Evolutionary conservation across 2,113 vertebrate genomes (phyloP), one percentile per base, ranked within the genome.

Genomic region (Serinus canaria): DNA sequence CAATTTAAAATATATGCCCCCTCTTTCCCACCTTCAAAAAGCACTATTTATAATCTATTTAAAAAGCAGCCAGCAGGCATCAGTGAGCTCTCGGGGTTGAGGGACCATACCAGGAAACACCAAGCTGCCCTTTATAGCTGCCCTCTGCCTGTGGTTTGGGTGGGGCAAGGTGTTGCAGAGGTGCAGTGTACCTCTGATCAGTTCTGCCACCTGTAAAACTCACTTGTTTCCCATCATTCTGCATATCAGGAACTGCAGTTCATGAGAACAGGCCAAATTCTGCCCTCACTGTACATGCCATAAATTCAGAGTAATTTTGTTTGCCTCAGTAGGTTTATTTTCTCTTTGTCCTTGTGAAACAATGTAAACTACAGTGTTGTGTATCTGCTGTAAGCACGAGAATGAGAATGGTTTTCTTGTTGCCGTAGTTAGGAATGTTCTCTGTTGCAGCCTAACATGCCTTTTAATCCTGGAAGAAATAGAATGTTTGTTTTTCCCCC

Each of bases 381-480:
- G n/a, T 21, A 4, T 84, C 27, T 56, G 41, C 53, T 9, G 3
- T 50, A 79, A 73, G 74, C 83, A 58, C 0, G 1, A 86, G 69
- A 95, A 58, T 35, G 46, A 83, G 69, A 95, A 58, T 28, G 43
- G 11, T 73, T 28, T 78, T 87, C 10, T 80, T 83, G 39, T 47
- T 93, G 56, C 41, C 1, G 7, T 47, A 50, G 50, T 91, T 78
- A 83, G 85, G 68, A 93, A 88, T 67, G 76, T 88, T 77, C 81
- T 89, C 47, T 90, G 4, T 43, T 73, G 41, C 53, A 84, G 83
- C 31, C 30, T 75, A 83, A 80, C 14, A 8, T 72, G 64, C 35
- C 33, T 90, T 95, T 93, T 89, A 90, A 78, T 87, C 44, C 35
- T 75, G 39, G 53, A 80, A 94, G 64, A 94, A 95, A 47, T 10